These are phyloP conservation scores for Pyrgus malvae DNA, from an alignment of 2,888 invertebrate species.

Conservation along the genomic window DNA sequence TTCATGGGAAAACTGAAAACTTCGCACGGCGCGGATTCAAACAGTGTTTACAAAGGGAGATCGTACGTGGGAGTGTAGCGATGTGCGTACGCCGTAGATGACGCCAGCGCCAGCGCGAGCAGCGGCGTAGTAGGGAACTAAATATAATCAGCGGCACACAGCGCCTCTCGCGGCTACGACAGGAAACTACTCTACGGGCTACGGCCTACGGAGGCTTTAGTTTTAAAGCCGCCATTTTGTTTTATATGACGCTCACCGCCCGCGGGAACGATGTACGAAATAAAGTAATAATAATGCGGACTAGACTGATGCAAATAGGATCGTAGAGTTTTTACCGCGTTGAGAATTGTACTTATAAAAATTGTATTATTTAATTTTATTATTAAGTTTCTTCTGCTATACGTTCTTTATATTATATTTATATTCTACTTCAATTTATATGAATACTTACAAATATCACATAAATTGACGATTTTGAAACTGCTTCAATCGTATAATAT, in stretches of 20 bases:
- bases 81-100: conserved; percentile 48
- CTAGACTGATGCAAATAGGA: too few relatives aligned
- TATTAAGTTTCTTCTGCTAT: too few relatives aligned
- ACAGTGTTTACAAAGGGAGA: conserved; percentile 71
- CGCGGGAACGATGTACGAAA: conserved; percentile 46
- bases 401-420: too few relatives aligned
- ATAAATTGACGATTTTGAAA: too few relatives aligned
- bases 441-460: too few relatives aligned
- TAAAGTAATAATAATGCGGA: conserved; percentile 31
- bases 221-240: conserved; percentile 69
- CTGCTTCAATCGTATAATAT: too few relatives aligned
- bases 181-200: conserved; percentile 34
- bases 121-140: conserved; percentile 68
- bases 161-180: conserved; percentile 56
- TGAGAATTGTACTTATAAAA: too few relatives aligned
- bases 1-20: conserved; percentile 52
- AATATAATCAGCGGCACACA: conserved; percentile 29
- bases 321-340: not conserved
- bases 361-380: too few relatives aligned
- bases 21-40: conserved; percentile 47
- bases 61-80: conserved; percentile 73
- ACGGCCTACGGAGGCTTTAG: conserved; percentile 43
- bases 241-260: conserved; percentile 41
- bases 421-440: too few relatives aligned
- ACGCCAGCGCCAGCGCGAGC: conserved; percentile 54